phyloP scores from a whole-genome alignment of 2,113 vertebrate species.

The Etia nguti region DNA sequence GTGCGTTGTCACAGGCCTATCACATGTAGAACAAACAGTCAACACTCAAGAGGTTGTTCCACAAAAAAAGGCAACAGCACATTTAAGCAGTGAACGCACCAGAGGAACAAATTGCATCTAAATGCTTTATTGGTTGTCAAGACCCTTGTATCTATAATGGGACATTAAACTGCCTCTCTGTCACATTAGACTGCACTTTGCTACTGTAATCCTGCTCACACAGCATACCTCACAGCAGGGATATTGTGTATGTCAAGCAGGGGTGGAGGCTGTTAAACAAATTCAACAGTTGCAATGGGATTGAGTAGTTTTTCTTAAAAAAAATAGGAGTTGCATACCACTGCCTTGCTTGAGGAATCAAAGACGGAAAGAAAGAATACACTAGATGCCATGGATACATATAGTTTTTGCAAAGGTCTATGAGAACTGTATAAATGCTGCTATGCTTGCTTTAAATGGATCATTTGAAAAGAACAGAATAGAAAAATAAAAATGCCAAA shows the following conservation, averaged over 20 bases:
- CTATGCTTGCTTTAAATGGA: not conserved
- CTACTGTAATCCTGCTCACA: conserved; percentile 47
- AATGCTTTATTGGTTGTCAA: conserved; percentile 52
- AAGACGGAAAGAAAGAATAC: not conserved
- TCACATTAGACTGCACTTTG: conserved; percentile 46
- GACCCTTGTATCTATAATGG: conserved; percentile 37
- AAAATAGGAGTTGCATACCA: not conserved
- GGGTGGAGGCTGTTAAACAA: not conserved
- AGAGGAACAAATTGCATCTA: conserved; percentile 45
- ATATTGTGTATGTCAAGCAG: conserved; percentile 17
- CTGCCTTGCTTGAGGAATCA: not conserved
- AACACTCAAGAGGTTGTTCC: not conserved
- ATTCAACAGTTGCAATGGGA: conserved; percentile 3
- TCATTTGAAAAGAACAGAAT: not conserved
- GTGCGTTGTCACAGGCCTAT: not conserved
- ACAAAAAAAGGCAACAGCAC: not conserved
- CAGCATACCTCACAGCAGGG: conserved; percentile 18
- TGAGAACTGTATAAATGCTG: not conserved
- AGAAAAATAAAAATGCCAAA: not conserved
- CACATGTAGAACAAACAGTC: not conserved
- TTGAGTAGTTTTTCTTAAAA: not conserved
- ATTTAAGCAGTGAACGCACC: conserved; percentile 14
- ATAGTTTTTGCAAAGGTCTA: not conserved
- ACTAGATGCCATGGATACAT: not conserved
- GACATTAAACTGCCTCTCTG: conserved; percentile 52